Percentiles rank a stretch among this genome's conserved stretches.
phyloP scores from a whole-genome alignment of 2,113 vertebrate genomes.

The Emydura subglobosa region DNA sequence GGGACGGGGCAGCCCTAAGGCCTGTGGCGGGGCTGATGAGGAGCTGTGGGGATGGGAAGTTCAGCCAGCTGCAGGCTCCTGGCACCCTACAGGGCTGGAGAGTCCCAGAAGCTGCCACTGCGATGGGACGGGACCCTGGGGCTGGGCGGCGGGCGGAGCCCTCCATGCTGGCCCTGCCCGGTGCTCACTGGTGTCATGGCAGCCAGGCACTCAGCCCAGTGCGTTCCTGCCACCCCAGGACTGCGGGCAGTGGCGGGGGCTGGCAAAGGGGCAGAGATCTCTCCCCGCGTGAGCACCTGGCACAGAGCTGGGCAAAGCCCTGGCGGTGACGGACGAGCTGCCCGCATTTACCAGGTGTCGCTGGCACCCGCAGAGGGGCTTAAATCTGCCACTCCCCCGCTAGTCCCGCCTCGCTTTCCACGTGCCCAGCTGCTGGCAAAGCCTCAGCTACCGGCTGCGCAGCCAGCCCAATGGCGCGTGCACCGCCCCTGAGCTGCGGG shows the following conservation, averaged over 20 bases:
- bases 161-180: not conserved
- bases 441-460: no score
- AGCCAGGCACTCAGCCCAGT: no score
- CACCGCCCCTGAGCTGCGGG: no score
- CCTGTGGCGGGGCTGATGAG: no score
- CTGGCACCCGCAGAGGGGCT: slow-evolving; percentile 74
- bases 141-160: not conserved
- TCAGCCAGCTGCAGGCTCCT: no score
- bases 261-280: not conserved
- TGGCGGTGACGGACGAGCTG: slow-evolving; percentile 38
- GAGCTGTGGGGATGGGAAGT: no score
- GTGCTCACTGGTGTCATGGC: slow-evolving; percentile 51
- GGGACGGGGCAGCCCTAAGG: no score
- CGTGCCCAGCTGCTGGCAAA: not conserved
- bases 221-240: no score
- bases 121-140: not conserved
- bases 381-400: slow-evolving; percentile 46
- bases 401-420: not conserved
- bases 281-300: slow-evolving; percentile 49
- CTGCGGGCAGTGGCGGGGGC: slow-evolving; percentile 69
- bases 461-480: no score
- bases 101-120: no score
- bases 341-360: not conserved
- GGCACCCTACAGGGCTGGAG: no score
- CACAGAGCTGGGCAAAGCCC: slow-evolving; percentile 81